Percentiles rank a stretch among this genome's conserved stretches.
Evolutionary conservation across 2,797 vertebrate species (phyloP).

Genomic region (Microhierax caerulescens): DNA sequence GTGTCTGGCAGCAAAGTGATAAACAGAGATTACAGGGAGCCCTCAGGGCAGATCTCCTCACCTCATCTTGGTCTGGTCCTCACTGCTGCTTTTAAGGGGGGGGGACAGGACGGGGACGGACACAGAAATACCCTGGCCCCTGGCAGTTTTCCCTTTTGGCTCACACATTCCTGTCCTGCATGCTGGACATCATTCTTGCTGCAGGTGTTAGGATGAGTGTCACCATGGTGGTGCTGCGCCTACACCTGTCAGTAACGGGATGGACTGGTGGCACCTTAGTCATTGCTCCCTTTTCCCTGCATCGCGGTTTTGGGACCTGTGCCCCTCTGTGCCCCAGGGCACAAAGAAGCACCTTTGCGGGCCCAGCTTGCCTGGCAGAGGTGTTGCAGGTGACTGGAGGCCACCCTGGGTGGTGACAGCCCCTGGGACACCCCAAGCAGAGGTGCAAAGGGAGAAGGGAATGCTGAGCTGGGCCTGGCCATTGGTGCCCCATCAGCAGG

Average conservation of each 20-base stretch:
- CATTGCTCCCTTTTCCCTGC: background rate
- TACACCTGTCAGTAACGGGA: background rate
- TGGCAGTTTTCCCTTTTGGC: background rate
- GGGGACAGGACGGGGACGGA: too few relatives aligned
- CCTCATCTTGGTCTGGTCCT: background rate
- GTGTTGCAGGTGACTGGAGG: background rate
- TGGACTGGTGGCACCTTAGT: background rate
- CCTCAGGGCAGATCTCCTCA: background rate
- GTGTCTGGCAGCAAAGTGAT: background rate
- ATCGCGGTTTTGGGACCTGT: background rate
- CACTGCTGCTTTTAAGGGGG: background rate
- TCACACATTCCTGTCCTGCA: background rate
- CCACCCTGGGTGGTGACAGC: background rate
- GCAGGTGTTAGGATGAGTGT: background rate
- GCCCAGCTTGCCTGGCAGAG: background rate
- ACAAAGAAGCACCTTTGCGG: background rate
- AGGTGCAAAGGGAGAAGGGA: background rate
- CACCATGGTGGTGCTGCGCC: rapidly evolving
- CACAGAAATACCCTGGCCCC: background rate
- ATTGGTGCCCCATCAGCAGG: rapidly evolving
- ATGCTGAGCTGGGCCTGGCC: background rate
- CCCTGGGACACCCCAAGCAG: rapidly evolving
- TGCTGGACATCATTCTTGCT: background rate
- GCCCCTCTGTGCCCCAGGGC: rapidly evolving
- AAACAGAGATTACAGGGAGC: background rate